Conservation (phyloP, 1,140 invertebrate species). For the Bombus affinis region DNA sequence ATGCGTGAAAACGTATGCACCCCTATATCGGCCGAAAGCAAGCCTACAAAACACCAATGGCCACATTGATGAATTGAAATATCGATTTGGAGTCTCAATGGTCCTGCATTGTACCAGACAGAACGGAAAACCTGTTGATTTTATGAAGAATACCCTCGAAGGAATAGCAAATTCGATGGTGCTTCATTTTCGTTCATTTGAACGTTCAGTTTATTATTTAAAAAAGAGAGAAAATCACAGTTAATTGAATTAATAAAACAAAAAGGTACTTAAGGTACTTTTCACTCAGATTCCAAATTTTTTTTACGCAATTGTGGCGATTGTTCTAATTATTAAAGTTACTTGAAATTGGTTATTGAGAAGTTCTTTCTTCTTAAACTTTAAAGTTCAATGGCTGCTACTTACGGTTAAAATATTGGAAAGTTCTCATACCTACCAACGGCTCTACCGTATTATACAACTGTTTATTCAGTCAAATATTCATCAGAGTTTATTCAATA, state of each 20-base stretch:
- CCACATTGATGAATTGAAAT: conserved; percentile 32
- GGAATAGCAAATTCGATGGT: background rate
- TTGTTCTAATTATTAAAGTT: background rate
- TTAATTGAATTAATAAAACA: background rate
- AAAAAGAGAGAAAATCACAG: background rate
- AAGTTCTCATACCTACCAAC: too few species aligned
- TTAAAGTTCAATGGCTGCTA: background rate
- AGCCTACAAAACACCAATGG: background rate
- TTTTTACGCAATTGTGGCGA: background rate
- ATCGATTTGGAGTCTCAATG: conserved; percentile 33
- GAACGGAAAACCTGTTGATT: conserved; percentile 53
- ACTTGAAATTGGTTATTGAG: background rate
- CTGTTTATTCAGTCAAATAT: background rate
- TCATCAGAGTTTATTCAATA: too few species aligned
- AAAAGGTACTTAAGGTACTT: background rate
- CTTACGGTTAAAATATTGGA: background rate
- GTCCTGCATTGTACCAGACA: conserved; percentile 3
- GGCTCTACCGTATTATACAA: background rate
- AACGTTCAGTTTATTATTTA: background rate
- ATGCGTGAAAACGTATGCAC: conserved; percentile 20
- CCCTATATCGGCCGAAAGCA: background rate
- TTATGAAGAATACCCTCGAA: background rate
- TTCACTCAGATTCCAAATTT: background rate
- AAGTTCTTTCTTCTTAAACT: background rate
- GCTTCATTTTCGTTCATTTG: background rate